phyloP scores from a whole-genome alignment of 1,140 invertebrate species.

The Philotrypesis tridentata region DNA sequence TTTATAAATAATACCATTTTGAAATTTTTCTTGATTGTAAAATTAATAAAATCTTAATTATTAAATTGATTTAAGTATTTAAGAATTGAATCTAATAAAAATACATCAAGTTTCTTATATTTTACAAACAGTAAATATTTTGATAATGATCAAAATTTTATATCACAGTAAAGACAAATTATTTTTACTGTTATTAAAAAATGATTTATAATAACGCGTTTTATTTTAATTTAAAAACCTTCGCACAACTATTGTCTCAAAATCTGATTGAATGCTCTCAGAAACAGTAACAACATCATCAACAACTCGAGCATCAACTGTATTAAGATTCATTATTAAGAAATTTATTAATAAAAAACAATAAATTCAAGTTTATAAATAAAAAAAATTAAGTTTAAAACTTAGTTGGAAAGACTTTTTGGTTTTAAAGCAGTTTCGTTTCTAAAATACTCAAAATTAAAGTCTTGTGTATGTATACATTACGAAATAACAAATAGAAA shows the following conservation, averaged over 20 bases:
- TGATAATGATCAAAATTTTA: conserved; percentile 21
- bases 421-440: neutral
- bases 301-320: neutral
- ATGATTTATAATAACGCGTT: neutral
- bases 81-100: conserved; percentile 37
- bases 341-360: too few relatives aligned
- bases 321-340: neutral
- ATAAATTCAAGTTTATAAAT: too few relatives aligned
- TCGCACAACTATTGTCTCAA: neutral
- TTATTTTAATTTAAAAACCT: neutral
- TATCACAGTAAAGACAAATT: conserved; percentile 39
- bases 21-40: conserved; percentile 18
- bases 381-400: neutral
- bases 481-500: neutral
- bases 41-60: conserved; percentile 28
- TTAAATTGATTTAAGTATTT: conserved; percentile 10
- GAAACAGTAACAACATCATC: conserved; percentile 1
- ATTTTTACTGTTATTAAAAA: neutral
- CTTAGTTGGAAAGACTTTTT: neutral
- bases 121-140: conserved; percentile 37
- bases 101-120: conserved; percentile 18
- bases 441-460: neutral
- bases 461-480: neutral
- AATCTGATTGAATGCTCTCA: neutral
- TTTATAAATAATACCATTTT: conserved; percentile 34